Percentiles rank a stretch among this genome's conserved stretches.
Evolutionary conservation across 1,140 invertebrate species (phyloP).

Genomic region (Trichogramma pretiosum): DNA sequence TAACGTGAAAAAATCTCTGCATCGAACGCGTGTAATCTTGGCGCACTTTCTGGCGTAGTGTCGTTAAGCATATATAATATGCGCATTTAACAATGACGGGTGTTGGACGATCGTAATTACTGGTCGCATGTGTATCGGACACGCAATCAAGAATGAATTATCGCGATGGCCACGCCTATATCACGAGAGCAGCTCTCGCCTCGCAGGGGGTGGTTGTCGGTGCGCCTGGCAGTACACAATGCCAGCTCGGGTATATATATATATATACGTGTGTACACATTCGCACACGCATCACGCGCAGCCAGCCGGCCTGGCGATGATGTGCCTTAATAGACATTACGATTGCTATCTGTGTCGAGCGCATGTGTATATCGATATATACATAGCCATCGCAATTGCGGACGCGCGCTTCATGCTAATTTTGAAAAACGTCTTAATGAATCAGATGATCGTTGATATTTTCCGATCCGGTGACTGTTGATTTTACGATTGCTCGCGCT

Average conservation of each 20-base stretch:
- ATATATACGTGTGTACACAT: no score
- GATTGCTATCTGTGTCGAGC: slow-evolving; percentile 25
- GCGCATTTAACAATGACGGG: no score
- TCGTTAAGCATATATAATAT: no score
- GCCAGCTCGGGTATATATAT: neutral
- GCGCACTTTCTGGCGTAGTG: no score
- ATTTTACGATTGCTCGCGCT: no score
- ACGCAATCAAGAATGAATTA: slow-evolving; percentile 47
- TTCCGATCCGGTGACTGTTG: no score
- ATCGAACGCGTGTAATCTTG: no score
- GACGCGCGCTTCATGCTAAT: no score
- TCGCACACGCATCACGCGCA: slow-evolving; percentile 41
- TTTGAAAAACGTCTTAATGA: no score
- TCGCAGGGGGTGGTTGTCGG: neutral
- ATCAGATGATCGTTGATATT: no score
- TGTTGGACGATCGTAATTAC: slow-evolving; percentile 36
- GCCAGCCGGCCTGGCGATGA: slow-evolving; percentile 40
- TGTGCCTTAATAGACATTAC: slow-evolving; percentile 41
- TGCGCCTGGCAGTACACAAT: neutral
- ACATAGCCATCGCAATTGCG: no score
- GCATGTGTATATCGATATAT: slow-evolving; percentile 14
- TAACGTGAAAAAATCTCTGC: no score
- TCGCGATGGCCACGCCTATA: slow-evolving; percentile 32
- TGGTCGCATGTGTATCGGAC: slow-evolving; percentile 44
- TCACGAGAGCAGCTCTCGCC: neutral